Conservation (phyloP, 1,140 invertebrate species). For the Nephotettix cincticeps region DNA sequence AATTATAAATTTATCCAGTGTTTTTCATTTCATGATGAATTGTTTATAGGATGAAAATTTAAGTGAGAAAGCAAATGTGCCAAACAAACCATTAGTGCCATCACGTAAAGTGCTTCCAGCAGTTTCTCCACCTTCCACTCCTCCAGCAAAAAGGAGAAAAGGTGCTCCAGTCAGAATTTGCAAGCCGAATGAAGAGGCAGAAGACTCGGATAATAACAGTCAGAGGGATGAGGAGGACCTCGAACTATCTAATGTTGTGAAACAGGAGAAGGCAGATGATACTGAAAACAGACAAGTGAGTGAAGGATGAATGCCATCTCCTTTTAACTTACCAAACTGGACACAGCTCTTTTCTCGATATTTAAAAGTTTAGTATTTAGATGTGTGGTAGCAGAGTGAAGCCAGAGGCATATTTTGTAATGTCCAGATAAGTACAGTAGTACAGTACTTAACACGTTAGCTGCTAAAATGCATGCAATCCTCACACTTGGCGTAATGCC, state of each 20-base stretch:
- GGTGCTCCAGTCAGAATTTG: conserved; percentile 35
- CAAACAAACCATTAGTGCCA: conserved; percentile 16
- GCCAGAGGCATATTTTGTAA: too few species aligned
- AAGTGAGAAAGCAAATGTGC: conserved; percentile 8
- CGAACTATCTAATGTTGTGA: conserved; percentile 27
- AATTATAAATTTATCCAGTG: too few species aligned
- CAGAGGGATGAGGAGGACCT: conserved; percentile 27
- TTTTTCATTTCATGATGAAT: neutral
- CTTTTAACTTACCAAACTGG: too few species aligned
- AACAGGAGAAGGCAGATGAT: conserved; percentile 32
- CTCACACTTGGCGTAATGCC: too few species aligned
- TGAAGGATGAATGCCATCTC: too few species aligned
- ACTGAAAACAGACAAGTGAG: conserved; percentile 23
- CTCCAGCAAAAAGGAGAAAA: conserved; percentile 36
- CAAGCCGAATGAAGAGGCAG: conserved; percentile 32
- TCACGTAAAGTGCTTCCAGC: conserved; percentile 7
- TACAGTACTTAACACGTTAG: too few species aligned
- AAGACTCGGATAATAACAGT: conserved; percentile 30
- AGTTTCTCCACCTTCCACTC: conserved; percentile 21
- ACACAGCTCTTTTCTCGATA: too few species aligned
- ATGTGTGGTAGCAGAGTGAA: too few species aligned
- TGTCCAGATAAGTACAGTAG: too few species aligned
- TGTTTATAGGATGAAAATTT: neutral
- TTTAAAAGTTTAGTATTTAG: too few species aligned
- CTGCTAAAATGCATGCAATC: too few species aligned